Evolutionary conservation across 2,888 invertebrate species (phyloP).

Genomic region (Merodon equestris): DNA sequence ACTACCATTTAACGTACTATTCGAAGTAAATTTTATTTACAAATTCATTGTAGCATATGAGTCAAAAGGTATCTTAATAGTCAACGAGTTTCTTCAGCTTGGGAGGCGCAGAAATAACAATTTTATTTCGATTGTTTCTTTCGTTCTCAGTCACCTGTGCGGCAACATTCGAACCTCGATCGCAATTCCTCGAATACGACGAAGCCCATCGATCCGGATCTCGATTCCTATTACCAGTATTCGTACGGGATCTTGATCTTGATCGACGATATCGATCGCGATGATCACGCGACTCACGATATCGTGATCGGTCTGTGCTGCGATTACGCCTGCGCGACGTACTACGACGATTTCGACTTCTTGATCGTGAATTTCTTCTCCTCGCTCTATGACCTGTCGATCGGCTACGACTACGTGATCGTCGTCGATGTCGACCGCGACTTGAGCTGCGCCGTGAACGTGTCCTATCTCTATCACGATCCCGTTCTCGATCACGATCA

Average conservation of each 20-base stretch:
- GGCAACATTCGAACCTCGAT: slow-evolving; percentile 25
- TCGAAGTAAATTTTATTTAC: slow-evolving; percentile 37
- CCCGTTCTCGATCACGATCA: slow-evolving; percentile 15
- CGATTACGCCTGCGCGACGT: slow-evolving; percentile 73
- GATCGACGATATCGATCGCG: slow-evolving; percentile 70
- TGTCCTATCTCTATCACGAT: slow-evolving; percentile 31
- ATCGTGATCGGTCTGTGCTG: slow-evolving; percentile 69
- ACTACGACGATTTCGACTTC: slow-evolving; percentile 73
- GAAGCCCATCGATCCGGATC: slow-evolving; percentile 62
- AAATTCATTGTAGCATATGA: slow-evolving; percentile 24
- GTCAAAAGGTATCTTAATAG: slow-evolving; percentile 70
- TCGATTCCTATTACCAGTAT: slow-evolving; percentile 58
- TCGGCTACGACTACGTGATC: slow-evolving; percentile 71
- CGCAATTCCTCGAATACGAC: slow-evolving; percentile 38
- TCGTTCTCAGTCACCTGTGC: slow-evolving; percentile 51
- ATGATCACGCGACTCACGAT: slow-evolving; percentile 68
- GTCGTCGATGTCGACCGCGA: slow-evolving; percentile 65
- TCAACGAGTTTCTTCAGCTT: slow-evolving; percentile 77
- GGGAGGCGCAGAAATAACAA: slow-evolving; percentile 77
- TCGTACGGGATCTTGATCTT: slow-evolving; percentile 61
- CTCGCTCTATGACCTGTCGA: slow-evolving; percentile 67
- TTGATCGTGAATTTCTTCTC: slow-evolving; percentile 72
- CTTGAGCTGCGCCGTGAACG: slow-evolving; percentile 66
- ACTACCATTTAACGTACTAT: too few relatives aligned
- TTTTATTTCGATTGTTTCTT: slow-evolving; percentile 73